A percentile compares a stretch with the other conserved stretches of the same genome.
Conservation (phyloP, 2,888 invertebrate genomes). For the Tolmerus cingulatus region DNA sequence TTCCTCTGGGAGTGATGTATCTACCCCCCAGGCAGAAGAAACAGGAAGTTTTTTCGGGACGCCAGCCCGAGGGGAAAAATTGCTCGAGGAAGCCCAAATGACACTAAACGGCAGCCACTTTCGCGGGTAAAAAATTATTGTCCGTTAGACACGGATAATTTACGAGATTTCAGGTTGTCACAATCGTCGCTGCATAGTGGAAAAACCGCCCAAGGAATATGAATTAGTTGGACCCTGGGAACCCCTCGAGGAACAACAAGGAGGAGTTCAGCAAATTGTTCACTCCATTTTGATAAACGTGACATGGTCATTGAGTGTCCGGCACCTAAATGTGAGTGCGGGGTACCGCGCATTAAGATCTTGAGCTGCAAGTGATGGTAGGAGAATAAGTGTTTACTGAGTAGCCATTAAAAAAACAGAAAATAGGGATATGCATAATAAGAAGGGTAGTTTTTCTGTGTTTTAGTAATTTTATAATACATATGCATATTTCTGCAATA, state of each 20-base stretch:
- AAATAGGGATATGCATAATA: no score
- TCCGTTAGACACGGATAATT: slow-evolving; percentile 34
- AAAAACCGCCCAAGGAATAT: slow-evolving; percentile 16
- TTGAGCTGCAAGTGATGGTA: no score
- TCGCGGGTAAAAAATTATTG: slow-evolving; percentile 40
- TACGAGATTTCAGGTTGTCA: slow-evolving; percentile 18
- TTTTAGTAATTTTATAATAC: no score
- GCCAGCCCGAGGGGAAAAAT: slow-evolving; percentile 2
- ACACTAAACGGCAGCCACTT: slow-evolving; percentile 38
- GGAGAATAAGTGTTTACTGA: no score
- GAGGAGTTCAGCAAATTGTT: background rate
- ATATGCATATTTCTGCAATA: background rate
- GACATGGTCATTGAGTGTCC: no score
- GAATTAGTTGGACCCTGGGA: background rate
- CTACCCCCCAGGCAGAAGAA: slow-evolving; percentile 13
- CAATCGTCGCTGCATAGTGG: slow-evolving; percentile 10
- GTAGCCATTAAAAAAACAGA: no score
- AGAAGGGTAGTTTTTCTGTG: no score
- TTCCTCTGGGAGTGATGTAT: background rate
- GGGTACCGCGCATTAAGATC: no score
- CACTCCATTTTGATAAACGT: background rate
- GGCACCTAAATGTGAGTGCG: no score
- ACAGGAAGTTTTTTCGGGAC: background rate
- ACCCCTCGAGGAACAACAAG: background rate
- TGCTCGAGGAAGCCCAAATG: slow-evolving; percentile 27